These are phyloP conservation scores for Carabus problematicus DNA, from an alignment of 2,888 invertebrate genomes.

Conservation along the genomic window DNA sequence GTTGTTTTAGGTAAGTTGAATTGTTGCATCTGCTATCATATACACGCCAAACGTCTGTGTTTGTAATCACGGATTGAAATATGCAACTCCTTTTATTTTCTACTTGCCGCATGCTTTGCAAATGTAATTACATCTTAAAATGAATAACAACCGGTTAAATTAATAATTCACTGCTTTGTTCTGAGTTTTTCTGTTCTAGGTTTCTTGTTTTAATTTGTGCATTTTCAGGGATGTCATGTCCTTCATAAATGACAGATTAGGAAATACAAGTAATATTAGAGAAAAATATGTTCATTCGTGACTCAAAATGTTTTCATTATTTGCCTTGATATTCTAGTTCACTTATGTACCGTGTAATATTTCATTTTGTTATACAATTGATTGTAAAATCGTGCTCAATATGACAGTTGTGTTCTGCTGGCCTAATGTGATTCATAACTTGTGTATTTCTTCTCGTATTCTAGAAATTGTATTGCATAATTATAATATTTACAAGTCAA, in stretches of 20 bases:
- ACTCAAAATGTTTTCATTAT: conserved; percentile 18
- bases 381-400: too few species aligned
- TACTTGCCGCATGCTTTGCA: conserved; percentile 3
- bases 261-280: conserved; percentile 35
- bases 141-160: too few species aligned
- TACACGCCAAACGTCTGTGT: conserved; percentile 23
- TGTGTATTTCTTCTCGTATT: too few species aligned
- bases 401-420: too few species aligned
- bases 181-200: conserved; percentile 1
- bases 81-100: conserved; percentile 20
- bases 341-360: too few species aligned
- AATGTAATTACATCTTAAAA: background rate
- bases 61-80: conserved; percentile 23
- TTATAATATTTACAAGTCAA: too few species aligned
- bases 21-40: background rate
- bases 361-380: too few species aligned
- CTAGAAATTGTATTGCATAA: too few species aligned
- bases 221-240: conserved; percentile 30
- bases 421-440: too few species aligned
- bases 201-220: conserved; percentile 16
- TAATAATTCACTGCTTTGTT: background rate
- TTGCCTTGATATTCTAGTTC: too few species aligned
- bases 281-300: conserved; percentile 34
- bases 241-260: conserved; percentile 41
- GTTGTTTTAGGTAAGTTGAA: conserved; percentile 37